A percentile compares a stretch with the other conserved stretches of the same genome.
phyloP scores from a whole-genome alignment of 2,888 invertebrate genomes.

The Pachydiplax longipennis region DNA sequence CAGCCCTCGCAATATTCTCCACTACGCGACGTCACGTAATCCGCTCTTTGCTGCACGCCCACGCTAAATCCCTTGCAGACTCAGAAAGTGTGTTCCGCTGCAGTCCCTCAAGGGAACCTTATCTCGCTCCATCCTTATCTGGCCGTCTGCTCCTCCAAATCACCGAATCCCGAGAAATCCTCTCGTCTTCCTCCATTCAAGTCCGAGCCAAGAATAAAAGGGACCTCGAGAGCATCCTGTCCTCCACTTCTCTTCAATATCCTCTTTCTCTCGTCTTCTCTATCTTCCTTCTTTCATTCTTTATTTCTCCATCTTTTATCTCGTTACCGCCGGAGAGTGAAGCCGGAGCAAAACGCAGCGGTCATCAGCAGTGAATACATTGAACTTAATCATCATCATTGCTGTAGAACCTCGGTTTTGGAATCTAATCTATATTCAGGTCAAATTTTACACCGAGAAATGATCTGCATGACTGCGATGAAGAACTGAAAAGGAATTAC shows the following conservation, averaged over 20 bases:
- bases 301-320: background rate
- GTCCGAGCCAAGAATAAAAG: background rate
- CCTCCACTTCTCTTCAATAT: background rate
- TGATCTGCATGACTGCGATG: no score
- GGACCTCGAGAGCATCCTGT: background rate
- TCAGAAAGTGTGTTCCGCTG: background rate
- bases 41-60: background rate
- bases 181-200: background rate
- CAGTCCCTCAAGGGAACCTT: background rate
- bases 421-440: no score
- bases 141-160: background rate
- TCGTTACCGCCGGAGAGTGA: no score
- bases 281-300: background rate
- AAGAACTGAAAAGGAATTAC: no score
- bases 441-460: no score
- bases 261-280: background rate
- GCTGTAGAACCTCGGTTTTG: no score
- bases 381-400: no score
- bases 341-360: no score
- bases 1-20: background rate
- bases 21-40: background rate
- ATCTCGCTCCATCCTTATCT: background rate
- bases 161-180: background rate
- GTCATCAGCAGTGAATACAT: no score
- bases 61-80: background rate